phyloP scores from a whole-genome alignment of 2,113 vertebrate genomes.

The Hemiprocne comata region DNA sequence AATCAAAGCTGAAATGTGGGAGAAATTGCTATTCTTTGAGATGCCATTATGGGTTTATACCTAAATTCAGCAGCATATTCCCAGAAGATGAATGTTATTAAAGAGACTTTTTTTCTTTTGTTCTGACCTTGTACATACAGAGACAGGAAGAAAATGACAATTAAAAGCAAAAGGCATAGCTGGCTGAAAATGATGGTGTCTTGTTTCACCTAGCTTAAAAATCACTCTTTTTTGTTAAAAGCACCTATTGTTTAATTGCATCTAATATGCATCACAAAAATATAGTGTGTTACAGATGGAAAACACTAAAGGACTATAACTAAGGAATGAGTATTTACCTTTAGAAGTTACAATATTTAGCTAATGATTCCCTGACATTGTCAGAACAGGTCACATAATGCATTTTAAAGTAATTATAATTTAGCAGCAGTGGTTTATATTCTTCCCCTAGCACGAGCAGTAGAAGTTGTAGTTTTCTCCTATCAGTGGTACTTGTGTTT shows the following conservation, averaged over 20 bases:
- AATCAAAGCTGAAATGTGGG: not conserved
- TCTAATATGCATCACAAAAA: not conserved
- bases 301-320: not conserved
- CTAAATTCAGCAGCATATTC: not conserved
- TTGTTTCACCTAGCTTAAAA: conserved; percentile 22
- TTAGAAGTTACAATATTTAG: not conserved
- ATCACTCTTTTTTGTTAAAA: not conserved
- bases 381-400: not conserved
- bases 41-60: not conserved
- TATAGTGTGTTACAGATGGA: not conserved
- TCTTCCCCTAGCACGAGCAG: not conserved
- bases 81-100: conserved; percentile 35
- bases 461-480: not conserved
- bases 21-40: not conserved
- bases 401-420: not conserved
- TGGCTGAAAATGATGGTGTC: not conserved
- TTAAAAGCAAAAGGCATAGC: not conserved
- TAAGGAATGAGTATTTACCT: not conserved
- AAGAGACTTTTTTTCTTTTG: not conserved
- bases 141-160: not conserved
- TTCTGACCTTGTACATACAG: not conserved
- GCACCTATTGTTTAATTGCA: not conserved
- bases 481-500: not conserved
- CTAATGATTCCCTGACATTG: not conserved
- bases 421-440: not conserved